phyloP scores from a whole-genome alignment of 1,140 invertebrate species.

The Bombus sylvicola region DNA sequence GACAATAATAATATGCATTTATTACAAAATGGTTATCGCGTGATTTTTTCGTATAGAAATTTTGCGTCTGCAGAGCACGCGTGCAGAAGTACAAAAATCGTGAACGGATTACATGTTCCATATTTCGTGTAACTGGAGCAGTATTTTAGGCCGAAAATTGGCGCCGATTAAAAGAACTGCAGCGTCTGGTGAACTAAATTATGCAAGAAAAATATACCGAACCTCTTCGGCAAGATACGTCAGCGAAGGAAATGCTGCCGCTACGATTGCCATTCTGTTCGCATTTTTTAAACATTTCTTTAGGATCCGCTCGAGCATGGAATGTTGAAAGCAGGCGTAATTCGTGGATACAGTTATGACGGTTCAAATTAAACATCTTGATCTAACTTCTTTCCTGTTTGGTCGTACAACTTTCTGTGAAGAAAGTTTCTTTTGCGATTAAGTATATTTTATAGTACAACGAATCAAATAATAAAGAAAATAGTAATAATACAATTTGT shows the following conservation, averaged over 20 bases:
- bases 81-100: not conserved
- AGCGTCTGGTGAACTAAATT: constrained; percentile 71
- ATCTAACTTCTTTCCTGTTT: constrained; percentile 8
- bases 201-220: constrained; percentile 73
- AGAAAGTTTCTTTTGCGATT: too few relatives aligned
- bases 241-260: not conserved
- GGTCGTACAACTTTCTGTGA: not conserved
- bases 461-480: not conserved
- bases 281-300: constrained; percentile 38
- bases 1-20: not conserved
- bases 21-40: not conserved
- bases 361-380: constrained; percentile 26
- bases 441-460: not conserved
- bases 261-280: constrained; percentile 6
- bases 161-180: constrained; percentile 54
- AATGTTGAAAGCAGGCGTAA: constrained; percentile 16
- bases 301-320: constrained; percentile 7
- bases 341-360: constrained; percentile 29
- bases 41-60: not conserved
- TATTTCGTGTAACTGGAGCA: constrained; percentile 54
- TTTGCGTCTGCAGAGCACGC: too few relatives aligned
- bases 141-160: constrained; percentile 59
- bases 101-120: not conserved
- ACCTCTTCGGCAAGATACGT: constrained; percentile 20
- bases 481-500: too few relatives aligned